These are phyloP conservation scores for Anthopleura sola DNA, from an alignment of 64 coral and sea anemone species.

Conservation along the genomic window DNA sequence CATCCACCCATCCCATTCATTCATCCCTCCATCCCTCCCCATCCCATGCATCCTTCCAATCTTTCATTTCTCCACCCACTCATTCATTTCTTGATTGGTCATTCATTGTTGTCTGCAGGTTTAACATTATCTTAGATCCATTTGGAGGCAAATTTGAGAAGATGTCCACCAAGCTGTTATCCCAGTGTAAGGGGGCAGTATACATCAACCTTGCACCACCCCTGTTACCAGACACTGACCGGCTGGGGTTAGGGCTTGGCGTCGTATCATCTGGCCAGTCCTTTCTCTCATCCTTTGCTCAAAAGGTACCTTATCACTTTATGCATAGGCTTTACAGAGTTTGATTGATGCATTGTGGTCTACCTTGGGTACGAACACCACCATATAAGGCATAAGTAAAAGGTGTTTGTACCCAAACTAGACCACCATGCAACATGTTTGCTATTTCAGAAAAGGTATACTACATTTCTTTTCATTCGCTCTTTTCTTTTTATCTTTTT, in stretches of 20 bases:
- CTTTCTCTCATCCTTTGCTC: slow-evolving; percentile 36
- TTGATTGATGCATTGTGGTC: too few species aligned
- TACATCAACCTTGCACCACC: slow-evolving; percentile 68
- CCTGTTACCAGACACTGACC: slow-evolving; percentile 57
- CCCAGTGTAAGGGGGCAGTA: slow-evolving; percentile 57
- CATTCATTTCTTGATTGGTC: too few species aligned
- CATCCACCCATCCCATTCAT: too few species aligned
- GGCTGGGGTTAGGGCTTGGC: slow-evolving; percentile 54
- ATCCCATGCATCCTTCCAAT: too few species aligned
- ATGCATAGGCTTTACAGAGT: too few species aligned
- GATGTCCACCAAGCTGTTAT: slow-evolving; percentile 39
- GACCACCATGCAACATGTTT: too few species aligned
- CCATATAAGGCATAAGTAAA: too few species aligned
- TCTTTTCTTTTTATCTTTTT: not conserved
- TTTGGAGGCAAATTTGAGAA: slow-evolving; percentile 69
- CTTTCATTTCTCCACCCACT: too few species aligned
- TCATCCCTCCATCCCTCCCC: too few species aligned
- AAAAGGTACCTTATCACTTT: slow-evolving; percentile 42
- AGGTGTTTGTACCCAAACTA: too few species aligned
- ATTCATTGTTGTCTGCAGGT: slow-evolving; percentile 27
- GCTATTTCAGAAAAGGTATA: too few species aligned
- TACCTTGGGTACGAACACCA: too few species aligned
- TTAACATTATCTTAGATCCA: slow-evolving; percentile 88
- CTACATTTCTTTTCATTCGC: not conserved
- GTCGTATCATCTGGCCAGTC: slow-evolving; percentile 67